These are phyloP conservation scores for Cirrhinus mrigala DNA, from an alignment of 2,797 vertebrate genomes.

Conservation along the genomic window DNA sequence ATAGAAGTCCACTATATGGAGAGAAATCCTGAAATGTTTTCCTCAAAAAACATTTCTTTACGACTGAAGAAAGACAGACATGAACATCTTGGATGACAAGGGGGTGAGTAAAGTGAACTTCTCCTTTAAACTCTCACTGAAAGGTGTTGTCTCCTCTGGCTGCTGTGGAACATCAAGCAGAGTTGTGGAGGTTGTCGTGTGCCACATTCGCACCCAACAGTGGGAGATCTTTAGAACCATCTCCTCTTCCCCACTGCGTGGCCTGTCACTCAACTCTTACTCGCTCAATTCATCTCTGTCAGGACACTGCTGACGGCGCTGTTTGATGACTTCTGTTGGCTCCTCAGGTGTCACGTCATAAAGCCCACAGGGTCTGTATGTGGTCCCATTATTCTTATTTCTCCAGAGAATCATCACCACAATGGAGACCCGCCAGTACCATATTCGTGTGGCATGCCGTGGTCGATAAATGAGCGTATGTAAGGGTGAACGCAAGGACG, in stretches of 20 bases:
- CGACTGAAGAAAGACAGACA: too few relatives aligned
- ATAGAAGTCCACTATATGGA: too few relatives aligned
- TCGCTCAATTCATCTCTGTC: slow-evolving; percentile 76
- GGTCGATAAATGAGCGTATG: slow-evolving; percentile 67
- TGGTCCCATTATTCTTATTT: slow-evolving; percentile 56
- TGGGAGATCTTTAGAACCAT: slow-evolving; percentile 15
- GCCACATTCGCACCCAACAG: slow-evolving; percentile 54
- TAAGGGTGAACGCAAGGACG: slow-evolving; percentile 67
- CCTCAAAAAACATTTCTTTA: too few relatives aligned
- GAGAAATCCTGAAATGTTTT: too few relatives aligned
- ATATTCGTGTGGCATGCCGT: slow-evolving; percentile 43
- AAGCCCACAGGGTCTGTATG: neutral
- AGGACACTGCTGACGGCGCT: slow-evolving; percentile 67
- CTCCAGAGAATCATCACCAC: slow-evolving; percentile 59
- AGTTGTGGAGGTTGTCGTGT: slow-evolving; percentile 68
- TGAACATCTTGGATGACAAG: too few relatives aligned
- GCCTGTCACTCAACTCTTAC: slow-evolving; percentile 75
- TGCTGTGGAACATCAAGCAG: slow-evolving; percentile 71
- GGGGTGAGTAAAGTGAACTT: too few relatives aligned
- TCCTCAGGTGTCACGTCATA: slow-evolving; percentile 64
- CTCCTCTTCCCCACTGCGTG: slow-evolving; percentile 57
- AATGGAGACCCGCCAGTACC: slow-evolving; percentile 56
- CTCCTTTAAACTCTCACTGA: slow-evolving; percentile 53
- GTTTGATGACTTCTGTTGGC: slow-evolving; percentile 62
- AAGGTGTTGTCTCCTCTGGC: slow-evolving; percentile 46